A percentile compares a stretch with the other conserved stretches of the same genome.
Conservation (phyloP, 2,113 vertebrate species). For the Hoplias malabaricus region DNA sequence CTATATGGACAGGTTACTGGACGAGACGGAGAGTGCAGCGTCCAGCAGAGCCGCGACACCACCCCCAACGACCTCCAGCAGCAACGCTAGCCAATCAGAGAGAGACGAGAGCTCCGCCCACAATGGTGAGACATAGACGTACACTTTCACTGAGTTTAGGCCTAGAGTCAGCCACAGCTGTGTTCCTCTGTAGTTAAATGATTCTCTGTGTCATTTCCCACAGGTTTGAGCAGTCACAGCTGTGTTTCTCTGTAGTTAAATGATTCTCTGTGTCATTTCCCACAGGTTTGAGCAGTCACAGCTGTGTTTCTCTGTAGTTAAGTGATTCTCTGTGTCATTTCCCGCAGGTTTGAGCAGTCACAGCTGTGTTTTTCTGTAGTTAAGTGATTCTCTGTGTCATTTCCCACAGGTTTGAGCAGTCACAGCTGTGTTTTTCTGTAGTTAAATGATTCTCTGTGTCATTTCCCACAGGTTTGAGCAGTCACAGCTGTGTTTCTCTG, state of each 20-base stretch:
- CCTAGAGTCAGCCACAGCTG: too few species aligned
- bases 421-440: background rate
- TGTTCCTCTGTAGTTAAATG: background rate
- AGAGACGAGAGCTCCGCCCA: slow-evolving; percentile 84
- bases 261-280: background rate
- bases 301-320: background rate
- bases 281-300: slow-evolving; percentile 31
- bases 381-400: background rate
- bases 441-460: background rate
- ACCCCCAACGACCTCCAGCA: slow-evolving; percentile 88
- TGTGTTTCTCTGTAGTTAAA: background rate
- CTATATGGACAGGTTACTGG: slow-evolving; percentile 96
- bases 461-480: slow-evolving; percentile 21
- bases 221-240: slow-evolving; percentile 31
- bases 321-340: background rate
- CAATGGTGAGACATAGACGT: slow-evolving; percentile 79
- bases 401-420: slow-evolving; percentile 21
- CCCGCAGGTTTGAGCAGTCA: slow-evolving; percentile 32
- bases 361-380: background rate
- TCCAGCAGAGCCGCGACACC: slow-evolving; percentile 91
- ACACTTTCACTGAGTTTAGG: too few species aligned
- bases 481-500: slow-evolving; percentile 6
- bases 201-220: background rate
- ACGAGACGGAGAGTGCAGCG: slow-evolving; percentile 91
- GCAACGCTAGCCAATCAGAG: slow-evolving; percentile 90